Conservation (phyloP, 1,140 invertebrate species). For the Heliconius hermathena region DNA sequence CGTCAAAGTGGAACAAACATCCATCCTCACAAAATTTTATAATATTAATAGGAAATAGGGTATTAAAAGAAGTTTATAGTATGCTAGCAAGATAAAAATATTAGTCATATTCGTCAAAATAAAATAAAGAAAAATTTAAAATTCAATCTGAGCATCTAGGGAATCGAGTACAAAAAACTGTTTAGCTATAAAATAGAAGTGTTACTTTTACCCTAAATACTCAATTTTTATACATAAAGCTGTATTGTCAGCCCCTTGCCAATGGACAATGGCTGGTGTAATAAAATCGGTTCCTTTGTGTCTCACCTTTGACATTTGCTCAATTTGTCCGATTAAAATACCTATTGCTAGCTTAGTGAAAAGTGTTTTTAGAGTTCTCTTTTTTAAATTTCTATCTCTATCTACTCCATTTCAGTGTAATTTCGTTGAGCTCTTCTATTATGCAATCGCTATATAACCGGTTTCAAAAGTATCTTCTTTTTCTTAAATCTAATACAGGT, state of each 20-base stretch:
- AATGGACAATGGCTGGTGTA: slow-evolving; percentile 27
- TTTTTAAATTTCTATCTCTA: slow-evolving; percentile 9
- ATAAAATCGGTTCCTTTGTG: slow-evolving; percentile 38
- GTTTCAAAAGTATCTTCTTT: not conserved
- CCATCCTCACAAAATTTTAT: no score
- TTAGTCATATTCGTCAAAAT: no score
- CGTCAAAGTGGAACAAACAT: no score
- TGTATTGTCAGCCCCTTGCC: slow-evolving; percentile 15
- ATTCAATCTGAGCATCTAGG: no score
- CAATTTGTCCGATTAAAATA: slow-evolving; percentile 35
- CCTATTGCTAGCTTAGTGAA: slow-evolving; percentile 29
- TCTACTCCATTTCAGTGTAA: not conserved
- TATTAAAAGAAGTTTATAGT: no score
- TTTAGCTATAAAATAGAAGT: not conserved
- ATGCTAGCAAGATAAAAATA: no score
- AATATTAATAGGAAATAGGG: no score
- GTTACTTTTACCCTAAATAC: slow-evolving; percentile 12
- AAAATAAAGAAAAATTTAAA: no score
- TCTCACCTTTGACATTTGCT: slow-evolving; percentile 35
- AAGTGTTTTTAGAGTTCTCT: slow-evolving; percentile 28
- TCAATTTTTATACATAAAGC: slow-evolving; percentile 18
- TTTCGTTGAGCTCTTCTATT: not conserved
- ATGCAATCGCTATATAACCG: not conserved
- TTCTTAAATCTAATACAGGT: not conserved
- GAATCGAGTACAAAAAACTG: not conserved